phyloP scores from a whole-genome alignment of 1,140 invertebrate genomes.

The Cotesia chilonis region DNA sequence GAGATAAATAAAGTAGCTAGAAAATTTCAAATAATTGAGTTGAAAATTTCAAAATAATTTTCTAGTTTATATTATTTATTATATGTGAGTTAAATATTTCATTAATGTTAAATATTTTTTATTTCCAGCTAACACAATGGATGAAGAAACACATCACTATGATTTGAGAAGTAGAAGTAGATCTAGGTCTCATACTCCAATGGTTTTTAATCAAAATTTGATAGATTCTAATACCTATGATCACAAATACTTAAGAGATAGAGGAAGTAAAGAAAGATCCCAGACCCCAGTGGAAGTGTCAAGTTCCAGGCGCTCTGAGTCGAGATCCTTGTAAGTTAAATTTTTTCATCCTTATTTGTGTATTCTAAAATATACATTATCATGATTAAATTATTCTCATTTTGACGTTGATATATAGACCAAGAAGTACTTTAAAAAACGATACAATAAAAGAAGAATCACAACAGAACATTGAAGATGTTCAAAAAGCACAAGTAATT shows the following conservation, averaged over 20 bases:
- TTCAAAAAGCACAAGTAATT: conserved; percentile 31
- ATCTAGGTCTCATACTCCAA: conserved; percentile 60
- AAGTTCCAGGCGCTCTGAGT: conserved; percentile 50
- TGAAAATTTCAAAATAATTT: too few relatives aligned
- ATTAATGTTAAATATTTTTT: neutral
- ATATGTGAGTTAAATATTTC: neutral
- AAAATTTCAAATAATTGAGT: too few relatives aligned
- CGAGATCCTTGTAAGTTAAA: conserved; percentile 49
- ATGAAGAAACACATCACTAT: conserved; percentile 55
- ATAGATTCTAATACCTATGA: conserved; percentile 49
- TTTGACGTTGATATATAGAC: conserved; percentile 33
- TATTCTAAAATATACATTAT: neutral
- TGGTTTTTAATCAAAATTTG: conserved; percentile 43
- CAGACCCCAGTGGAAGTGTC: conserved; percentile 55
- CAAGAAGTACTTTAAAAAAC: conserved; percentile 43
- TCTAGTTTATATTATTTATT: too few relatives aligned
- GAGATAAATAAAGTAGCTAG: too few relatives aligned
- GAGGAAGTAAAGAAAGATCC: conserved; percentile 56
- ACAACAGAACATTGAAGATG: conserved; percentile 46
- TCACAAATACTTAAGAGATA: conserved; percentile 54
- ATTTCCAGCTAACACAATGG: conserved; percentile 49
- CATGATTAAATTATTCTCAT: conserved; percentile 11
- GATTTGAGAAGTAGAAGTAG: conserved; percentile 59
- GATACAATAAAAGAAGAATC: conserved; percentile 54
- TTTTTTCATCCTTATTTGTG: neutral